Evolutionary conservation across 2,113 vertebrate species (phyloP).

Genomic region (Numenius arquata): DNA sequence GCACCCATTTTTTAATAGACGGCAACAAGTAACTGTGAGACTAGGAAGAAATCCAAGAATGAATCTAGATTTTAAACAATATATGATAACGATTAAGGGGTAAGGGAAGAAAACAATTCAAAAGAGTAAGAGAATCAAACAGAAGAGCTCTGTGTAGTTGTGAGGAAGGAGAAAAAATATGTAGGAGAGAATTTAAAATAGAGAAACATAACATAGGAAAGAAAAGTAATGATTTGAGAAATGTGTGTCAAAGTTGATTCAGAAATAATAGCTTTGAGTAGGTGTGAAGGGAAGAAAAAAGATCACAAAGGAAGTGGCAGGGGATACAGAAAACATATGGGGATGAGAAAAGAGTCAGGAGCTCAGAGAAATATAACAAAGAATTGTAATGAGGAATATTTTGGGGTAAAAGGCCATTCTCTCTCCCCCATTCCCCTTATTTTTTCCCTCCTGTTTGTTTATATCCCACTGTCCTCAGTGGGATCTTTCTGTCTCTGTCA

Average conservation of each 20-base stretch:
- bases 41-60: not conserved
- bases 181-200: slow-evolving; percentile 6
- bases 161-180: not conserved
- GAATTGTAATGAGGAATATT: not conserved
- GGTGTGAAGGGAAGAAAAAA: slow-evolving; percentile 29
- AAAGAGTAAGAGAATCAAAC: not conserved
- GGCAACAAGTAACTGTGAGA: not conserved
- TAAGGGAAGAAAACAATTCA: not conserved
- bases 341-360: not conserved
- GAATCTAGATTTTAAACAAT: not conserved
- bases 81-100: not conserved
- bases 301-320: slow-evolving; percentile 30
- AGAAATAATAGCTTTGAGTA: slow-evolving; percentile 49
- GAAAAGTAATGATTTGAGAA: slow-evolving; percentile 11
- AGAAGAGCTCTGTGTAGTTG: not conserved
- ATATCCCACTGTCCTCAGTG: not conserved
- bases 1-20: no score
- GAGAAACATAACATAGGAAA: not conserved
- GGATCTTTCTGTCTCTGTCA: not conserved
- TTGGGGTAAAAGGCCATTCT: not conserved
- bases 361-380: not conserved
- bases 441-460: not conserved
- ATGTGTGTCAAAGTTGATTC: slow-evolving; percentile 31
- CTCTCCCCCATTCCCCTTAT: fast-evolving
- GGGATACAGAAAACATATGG: not conserved